Percentiles rank a stretch among this genome's conserved stretches.
Conservation (phyloP, 2,113 vertebrate genomes). For the Phylloscopus whistleri region DNA sequence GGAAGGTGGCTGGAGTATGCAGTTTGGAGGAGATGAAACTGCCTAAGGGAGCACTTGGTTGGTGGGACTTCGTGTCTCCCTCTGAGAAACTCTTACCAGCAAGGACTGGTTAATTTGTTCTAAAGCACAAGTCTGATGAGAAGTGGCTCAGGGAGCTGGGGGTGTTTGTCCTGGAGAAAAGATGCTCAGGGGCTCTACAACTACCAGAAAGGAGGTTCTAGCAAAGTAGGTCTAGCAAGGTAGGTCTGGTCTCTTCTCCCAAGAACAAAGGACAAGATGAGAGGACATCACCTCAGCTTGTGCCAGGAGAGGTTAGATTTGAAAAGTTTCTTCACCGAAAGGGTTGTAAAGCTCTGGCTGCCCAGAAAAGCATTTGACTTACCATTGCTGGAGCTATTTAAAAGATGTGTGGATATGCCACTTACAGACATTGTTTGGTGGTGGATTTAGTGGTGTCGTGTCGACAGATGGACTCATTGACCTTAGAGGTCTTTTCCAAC, state of each 20-base stretch:
- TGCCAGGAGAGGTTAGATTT: neutral
- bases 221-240: neutral
- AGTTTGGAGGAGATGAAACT: neutral
- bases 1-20: neutral
- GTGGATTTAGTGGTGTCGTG: neutral
- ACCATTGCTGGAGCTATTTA: neutral
- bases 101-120: neutral
- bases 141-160: accelerated
- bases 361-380: neutral
- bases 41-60: neutral
- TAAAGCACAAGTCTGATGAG: neutral
- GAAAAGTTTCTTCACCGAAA: neutral
- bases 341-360: neutral
- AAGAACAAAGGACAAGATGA: neutral
- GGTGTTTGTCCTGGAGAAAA: neutral
- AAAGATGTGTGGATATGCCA: neutral
- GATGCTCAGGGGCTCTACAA: neutral
- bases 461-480: neutral
- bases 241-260: neutral
- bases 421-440: neutral
- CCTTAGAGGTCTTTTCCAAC: neutral
- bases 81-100: neutral
- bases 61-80: neutral
- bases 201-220: neutral
- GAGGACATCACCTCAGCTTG: neutral